phyloP scores from a whole-genome alignment of 1,140 invertebrate species.

The Drosophila sproati region DNA sequence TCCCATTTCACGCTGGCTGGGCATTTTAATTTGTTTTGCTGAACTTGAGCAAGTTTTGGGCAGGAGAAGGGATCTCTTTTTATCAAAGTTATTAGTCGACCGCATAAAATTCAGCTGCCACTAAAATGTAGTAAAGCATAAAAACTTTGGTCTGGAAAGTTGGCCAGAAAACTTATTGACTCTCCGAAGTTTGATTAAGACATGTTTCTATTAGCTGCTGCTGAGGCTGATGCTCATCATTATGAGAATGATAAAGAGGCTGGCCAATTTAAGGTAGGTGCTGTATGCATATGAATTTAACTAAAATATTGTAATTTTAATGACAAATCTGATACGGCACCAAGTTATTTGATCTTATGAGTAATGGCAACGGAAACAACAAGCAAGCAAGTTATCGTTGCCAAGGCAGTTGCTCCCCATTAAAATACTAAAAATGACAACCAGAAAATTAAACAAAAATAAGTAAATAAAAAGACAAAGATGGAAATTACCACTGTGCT shows the following conservation, averaged over 20 bases:
- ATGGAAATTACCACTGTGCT: constrained; percentile 9
- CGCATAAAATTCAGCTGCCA: constrained; percentile 38
- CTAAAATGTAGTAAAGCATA: constrained; percentile 46
- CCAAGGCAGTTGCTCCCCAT: constrained; percentile 26
- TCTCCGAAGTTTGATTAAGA: constrained; percentile 56
- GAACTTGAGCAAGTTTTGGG: constrained; percentile 24
- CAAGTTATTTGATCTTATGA: constrained; percentile 16
- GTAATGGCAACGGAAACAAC: not conserved
- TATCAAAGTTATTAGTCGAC: constrained; percentile 65
- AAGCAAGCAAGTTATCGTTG: constrained; percentile 3
- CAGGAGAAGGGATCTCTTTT: constrained; percentile 11
- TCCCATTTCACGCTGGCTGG: constrained; percentile 1
- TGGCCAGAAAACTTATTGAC: constrained; percentile 9
- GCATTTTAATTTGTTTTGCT: constrained; percentile 53
- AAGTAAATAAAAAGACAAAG: not conserved
- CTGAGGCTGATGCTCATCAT: constrained; percentile 15
- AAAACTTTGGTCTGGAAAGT: constrained; percentile 48
- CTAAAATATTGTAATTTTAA: constrained; percentile 35
- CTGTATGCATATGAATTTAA: not conserved
- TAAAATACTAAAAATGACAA: constrained; percentile 18
- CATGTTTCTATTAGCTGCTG: constrained; percentile 20
- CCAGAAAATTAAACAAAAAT: not conserved
- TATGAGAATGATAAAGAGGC: constrained; percentile 15
- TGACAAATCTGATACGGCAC: constrained; percentile 3
- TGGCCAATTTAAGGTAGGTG: constrained; percentile 7